Conservation (phyloP, 2,888 invertebrate genomes). For the Ashinkailepas kermadecensis region DNA sequence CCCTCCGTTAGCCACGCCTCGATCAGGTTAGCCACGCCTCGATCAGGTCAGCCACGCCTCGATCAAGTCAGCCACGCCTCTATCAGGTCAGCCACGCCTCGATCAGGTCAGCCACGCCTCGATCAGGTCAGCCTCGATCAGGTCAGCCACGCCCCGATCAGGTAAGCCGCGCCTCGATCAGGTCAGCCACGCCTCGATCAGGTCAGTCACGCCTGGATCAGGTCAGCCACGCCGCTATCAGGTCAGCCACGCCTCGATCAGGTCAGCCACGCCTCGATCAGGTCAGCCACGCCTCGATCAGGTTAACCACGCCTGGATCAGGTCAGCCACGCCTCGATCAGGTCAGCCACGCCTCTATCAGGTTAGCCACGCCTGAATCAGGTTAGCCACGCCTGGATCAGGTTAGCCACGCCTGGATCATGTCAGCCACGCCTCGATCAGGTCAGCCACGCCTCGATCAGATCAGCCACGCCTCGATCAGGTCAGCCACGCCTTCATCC, state of each 20-base stretch:
- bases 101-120: neutral
- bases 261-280: neutral
- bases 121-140: constrained; percentile 1
- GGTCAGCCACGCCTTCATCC: neutral
- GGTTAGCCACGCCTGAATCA: too few relatives aligned
- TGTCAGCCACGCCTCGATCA: neutral
- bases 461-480: neutral
- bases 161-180: neutral
- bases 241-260: neutral
- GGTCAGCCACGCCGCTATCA: neutral
- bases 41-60: neutral
- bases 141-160: neutral
- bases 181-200: neutral
- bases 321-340: too few relatives aligned
- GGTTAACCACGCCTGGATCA: too few relatives aligned
- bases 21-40: neutral
- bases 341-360: too few relatives aligned
- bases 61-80: neutral
- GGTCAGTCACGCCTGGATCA: neutral
- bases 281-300: too few relatives aligned
- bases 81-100: neutral
- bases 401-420: too few relatives aligned
- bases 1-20: constrained; percentile 13
- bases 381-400: too few relatives aligned
- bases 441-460: neutral